Conservation (phyloP, 1,140 invertebrate genomes). For the Hyles euphorbiae region DNA sequence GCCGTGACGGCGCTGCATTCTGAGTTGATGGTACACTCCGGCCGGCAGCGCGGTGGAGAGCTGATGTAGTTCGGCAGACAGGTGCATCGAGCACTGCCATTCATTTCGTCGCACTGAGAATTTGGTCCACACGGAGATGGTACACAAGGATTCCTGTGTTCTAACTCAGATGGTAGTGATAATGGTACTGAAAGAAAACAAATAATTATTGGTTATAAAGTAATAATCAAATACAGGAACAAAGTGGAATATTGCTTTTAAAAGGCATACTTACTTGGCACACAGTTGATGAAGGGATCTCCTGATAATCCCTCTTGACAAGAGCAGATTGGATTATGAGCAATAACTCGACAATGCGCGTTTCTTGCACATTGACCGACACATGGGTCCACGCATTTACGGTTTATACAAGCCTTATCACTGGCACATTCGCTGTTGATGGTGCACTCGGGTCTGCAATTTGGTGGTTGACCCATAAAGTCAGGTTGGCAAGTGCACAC, state of each 20-base stretch:
- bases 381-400: slow-evolving; percentile 86
- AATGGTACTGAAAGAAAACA: slow-evolving; percentile 34
- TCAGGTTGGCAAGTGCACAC: slow-evolving; percentile 81
- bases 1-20: slow-evolving; percentile 81
- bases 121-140: slow-evolving; percentile 85
- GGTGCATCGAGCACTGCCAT: slow-evolving; percentile 80
- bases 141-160: slow-evolving; percentile 79
- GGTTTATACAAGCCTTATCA: slow-evolving; percentile 83
- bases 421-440: slow-evolving; percentile 83
- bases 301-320: slow-evolving; percentile 83
- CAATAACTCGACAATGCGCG: slow-evolving; percentile 83
- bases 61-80: slow-evolving; percentile 81
- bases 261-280: slow-evolving; percentile 37
- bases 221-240: not conserved
- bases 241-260: not conserved
- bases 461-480: slow-evolving; percentile 83
- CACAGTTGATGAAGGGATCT: slow-evolving; percentile 62
- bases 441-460: slow-evolving; percentile 84
- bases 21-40: slow-evolving; percentile 84
- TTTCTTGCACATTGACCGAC: slow-evolving; percentile 84
- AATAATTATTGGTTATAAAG: not conserved
- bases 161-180: slow-evolving; percentile 34
- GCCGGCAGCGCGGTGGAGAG: slow-evolving; percentile 81
- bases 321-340: slow-evolving; percentile 84
- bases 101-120: slow-evolving; percentile 80